Evolutionary conservation across 2,797 vertebrate genomes (phyloP).

Genomic region (Spinibarbus caldwelli): DNA sequence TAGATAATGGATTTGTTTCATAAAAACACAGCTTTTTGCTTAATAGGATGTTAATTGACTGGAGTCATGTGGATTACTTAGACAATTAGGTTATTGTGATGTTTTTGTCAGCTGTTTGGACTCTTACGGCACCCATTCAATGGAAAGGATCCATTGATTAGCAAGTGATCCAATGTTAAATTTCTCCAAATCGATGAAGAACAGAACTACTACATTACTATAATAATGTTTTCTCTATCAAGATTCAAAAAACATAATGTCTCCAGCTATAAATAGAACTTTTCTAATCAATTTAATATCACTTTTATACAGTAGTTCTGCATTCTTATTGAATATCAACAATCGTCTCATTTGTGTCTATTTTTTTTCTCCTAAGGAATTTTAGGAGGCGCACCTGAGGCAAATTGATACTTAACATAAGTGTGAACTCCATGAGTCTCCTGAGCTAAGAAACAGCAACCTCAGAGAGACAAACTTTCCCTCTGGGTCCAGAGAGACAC

Average conservation of each 20-base stretch:
- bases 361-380: not conserved
- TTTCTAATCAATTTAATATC: not conserved
- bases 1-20: no score
- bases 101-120: not conserved
- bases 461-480: conserved; percentile 26
- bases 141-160: not conserved
- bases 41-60: no score
- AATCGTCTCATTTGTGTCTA: not conserved
- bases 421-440: conserved; percentile 11
- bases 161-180: not conserved
- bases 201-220: not conserved
- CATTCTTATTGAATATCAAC: not conserved
- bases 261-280: not conserved
- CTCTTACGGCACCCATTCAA: not conserved
- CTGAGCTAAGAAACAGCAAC: not conserved
- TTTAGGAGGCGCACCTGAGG: not conserved
- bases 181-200: not conserved
- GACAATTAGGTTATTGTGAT: not conserved
- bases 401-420: conserved; percentile 12
- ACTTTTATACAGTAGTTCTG: not conserved
- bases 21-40: not conserved
- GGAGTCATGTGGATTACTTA: not conserved
- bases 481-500: conserved; percentile 31
- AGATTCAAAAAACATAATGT: not conserved
- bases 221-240: not conserved